Evolutionary conservation across 2,113 vertebrate genomes (phyloP), one percentile per base, ranked within the genome.

Genomic region (Danionella cerebrum): DNA sequence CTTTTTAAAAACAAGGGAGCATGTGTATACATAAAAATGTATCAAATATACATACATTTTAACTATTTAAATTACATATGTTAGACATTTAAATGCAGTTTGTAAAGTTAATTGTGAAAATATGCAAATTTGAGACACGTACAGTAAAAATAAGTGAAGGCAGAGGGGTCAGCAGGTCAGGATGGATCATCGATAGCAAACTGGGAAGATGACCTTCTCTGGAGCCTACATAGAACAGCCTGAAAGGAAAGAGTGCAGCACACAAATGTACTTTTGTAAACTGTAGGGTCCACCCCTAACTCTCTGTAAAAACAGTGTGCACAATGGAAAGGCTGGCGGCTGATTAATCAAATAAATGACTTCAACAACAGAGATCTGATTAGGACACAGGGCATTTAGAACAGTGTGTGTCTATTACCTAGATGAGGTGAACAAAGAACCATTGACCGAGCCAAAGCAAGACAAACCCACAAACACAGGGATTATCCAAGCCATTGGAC

Each of bases 171-270:
- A 96, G 84, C 24, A 94, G 89, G 41, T 57, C 86, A 0, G 95
- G 95, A 74, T 98, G 96, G 78, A 99, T 99, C 96, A 99, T 99
- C 6, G 96, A 96, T 67, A 99, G 89, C 59, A 99, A 77, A 0
- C 90, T 95, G 33, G 96, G 96, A 67, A 99, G 79, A 81, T 99
- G 96, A 66, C 96, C 96, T 65, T 99, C 96, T 53, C 96, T 82
- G 21, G 96, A 89, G 1, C 96, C 96, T 29, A 98, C 96, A 0
- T 94, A 99, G 84, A 99, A 99, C 36, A 99, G 86, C 85, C 96
- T 99, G 80, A 36, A 44, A 35, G 29, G 19, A 58, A 31, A 18
- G 45, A 70, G 11, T 55, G 16, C 65, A 35, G 27, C 2, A 29
- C 13, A 66, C 7, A 47, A n/a, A 45, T 14, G 33, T 1, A 1